Conservation (phyloP, 1,140 invertebrate species). For the Drosophila azteca region DNA sequence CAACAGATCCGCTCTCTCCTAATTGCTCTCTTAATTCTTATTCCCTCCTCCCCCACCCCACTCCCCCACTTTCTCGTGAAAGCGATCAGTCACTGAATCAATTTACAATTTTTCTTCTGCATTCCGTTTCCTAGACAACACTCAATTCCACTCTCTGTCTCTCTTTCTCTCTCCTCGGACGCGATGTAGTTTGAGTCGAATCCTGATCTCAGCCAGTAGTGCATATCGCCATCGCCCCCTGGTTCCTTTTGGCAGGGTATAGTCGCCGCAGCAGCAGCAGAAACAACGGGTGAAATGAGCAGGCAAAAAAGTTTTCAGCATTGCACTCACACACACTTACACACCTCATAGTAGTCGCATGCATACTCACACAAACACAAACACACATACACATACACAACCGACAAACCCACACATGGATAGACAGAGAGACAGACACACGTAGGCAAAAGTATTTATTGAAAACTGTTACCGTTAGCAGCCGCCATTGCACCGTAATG, state of each 20-base stretch:
- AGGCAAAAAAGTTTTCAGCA: conserved; percentile 69
- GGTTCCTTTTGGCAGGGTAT: conserved; percentile 31
- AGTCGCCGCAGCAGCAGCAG: conserved; percentile 5
- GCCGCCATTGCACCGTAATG: conserved; percentile 23
- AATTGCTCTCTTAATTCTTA: no score
- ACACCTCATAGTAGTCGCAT: conserved; percentile 8
- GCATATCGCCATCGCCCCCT: not conserved
- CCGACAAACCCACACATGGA: conserved; percentile 28
- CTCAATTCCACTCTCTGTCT: no score
- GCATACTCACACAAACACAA: conserved; percentile 2
- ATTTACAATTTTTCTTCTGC: no score
- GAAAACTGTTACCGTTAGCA: conserved; percentile 79
- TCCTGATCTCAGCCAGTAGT: not conserved
- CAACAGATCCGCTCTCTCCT: no score
- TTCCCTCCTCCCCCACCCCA: no score
- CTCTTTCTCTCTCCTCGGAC: not conserved
- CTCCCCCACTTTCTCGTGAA: no score
- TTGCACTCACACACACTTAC: conserved; percentile 36
- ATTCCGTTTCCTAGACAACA: no score
- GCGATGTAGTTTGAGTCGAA: no score
- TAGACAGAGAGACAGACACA: conserved; percentile 30
- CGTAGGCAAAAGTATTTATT: conserved; percentile 74
- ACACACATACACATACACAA: conserved; percentile 15
- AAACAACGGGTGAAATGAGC: conserved; percentile 68
- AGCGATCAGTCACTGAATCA: no score